Evolutionary conservation across 2,797 vertebrate species (phyloP).

Genomic region (Syncerus caffer): DNA sequence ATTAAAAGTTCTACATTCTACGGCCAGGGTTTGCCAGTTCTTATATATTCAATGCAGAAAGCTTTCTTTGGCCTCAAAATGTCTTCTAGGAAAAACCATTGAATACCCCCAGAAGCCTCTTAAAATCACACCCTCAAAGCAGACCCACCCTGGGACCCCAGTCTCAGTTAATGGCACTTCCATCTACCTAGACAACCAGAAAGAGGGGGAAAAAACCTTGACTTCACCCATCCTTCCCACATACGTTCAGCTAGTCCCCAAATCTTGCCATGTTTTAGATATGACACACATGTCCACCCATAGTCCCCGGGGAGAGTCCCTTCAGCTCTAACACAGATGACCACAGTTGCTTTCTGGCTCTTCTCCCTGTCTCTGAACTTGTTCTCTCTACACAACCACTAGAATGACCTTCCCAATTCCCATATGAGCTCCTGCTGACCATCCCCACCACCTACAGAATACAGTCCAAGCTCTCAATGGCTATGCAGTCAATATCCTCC

Average conservation of each 20-base stretch:
- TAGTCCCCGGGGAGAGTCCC: not conserved
- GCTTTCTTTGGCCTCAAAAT: not conserved
- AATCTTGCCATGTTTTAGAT: not conserved
- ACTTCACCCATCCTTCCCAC: no score
- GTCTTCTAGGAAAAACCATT: not conserved
- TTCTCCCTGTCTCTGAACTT: not conserved
- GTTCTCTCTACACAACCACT: not conserved
- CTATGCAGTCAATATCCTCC: not conserved
- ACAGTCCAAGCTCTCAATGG: not conserved
- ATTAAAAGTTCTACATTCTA: not conserved
- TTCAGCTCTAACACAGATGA: not conserved
- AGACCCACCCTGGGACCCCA: not conserved
- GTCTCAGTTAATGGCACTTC: not conserved
- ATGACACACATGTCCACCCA: not conserved
- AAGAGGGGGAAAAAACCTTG: not conserved
- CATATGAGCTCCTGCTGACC: no score
- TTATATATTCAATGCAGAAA: not conserved
- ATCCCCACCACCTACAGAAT: not conserved
- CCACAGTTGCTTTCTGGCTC: not conserved
- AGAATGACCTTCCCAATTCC: not conserved
- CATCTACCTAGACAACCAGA: not conserved
- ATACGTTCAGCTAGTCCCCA: not conserved
- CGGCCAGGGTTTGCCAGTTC: not conserved
- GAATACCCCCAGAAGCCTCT: not conserved
- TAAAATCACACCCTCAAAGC: not conserved